Evolutionary conservation across 1,140 invertebrate species (phyloP).

Genomic region (Zaprionus camerounensis): DNA sequence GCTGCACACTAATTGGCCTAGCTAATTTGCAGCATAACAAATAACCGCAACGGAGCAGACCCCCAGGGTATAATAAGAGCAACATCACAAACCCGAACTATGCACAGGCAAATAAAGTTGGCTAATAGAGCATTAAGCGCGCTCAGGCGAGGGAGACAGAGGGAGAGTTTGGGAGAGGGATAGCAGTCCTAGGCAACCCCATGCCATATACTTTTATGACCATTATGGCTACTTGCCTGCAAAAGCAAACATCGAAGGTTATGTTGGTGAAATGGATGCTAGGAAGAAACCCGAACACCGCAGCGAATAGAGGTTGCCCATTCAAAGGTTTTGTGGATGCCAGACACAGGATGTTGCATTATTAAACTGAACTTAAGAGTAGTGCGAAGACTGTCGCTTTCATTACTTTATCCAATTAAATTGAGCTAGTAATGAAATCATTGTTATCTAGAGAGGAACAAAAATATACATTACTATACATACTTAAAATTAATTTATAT

Average conservation of each 20-base stretch:
- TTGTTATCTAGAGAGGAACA: too few relatives aligned
- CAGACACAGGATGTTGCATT: background rate
- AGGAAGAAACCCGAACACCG: background rate
- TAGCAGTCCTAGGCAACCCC: background rate
- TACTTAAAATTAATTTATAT: background rate
- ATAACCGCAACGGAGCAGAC: conserved; percentile 52
- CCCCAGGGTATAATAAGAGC: conserved; percentile 18
- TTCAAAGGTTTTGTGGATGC: background rate
- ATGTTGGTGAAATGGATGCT: conserved; percentile 10
- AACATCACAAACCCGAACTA: conserved; percentile 9
- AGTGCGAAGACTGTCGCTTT: background rate
- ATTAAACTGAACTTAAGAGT: background rate
- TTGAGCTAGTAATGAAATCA: background rate
- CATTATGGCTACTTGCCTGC: conserved; percentile 35
- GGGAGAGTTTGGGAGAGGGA: background rate
- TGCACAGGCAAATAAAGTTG: conserved; percentile 46
- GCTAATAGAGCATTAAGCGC: conserved; percentile 61
- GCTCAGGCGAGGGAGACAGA: background rate
- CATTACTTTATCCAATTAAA: background rate
- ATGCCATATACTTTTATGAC: conserved; percentile 49
- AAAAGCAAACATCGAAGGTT: conserved; percentile 45
- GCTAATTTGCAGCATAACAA: conserved; percentile 72
- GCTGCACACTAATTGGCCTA: conserved; percentile 63
- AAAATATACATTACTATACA: too few relatives aligned
- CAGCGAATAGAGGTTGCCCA: background rate